Evolutionary conservation across 2,113 vertebrate species (phyloP).

Genomic region (Burhinus bistriatus): DNA sequence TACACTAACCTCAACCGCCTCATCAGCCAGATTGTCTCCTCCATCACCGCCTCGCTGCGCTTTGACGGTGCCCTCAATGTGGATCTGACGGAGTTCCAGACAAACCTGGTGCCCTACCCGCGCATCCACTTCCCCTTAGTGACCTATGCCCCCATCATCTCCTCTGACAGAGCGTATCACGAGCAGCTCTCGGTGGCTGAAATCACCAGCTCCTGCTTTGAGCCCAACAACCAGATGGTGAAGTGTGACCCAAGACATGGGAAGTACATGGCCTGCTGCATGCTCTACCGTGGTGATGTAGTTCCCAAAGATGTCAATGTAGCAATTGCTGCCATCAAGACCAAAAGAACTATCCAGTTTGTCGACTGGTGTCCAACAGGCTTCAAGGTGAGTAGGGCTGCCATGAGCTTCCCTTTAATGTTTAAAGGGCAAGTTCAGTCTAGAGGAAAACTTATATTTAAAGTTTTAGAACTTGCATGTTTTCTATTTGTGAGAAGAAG

Average conservation of each 20-base stretch:
- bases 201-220: conserved; percentile 81
- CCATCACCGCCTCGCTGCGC: conserved; percentile 80
- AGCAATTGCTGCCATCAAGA: conserved; percentile 78
- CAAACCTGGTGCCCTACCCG: conserved; percentile 82
- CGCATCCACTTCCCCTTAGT: conserved; percentile 82
- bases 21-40: conserved; percentile 82
- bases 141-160: conserved; percentile 80
- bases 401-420: not conserved
- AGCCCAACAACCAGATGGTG: conserved; percentile 82
- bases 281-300: conserved; percentile 77
- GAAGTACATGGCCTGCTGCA: conserved; percentile 84
- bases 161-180: conserved; percentile 72
- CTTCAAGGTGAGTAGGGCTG: conserved; percentile 72
- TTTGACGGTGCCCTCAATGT: conserved; percentile 80
- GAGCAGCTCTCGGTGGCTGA: conserved; percentile 81
- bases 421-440: not conserved
- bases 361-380: conserved; percentile 82
- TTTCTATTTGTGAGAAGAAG: not conserved
- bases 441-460: not conserved
- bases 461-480: not conserved
- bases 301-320: conserved; percentile 81
- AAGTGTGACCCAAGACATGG: conserved; percentile 79
- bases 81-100: conserved; percentile 81
- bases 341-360: conserved; percentile 77
- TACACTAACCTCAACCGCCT: conserved; percentile 82